These are phyloP conservation scores for Hermatobates lingyangjiaoensis DNA, from an alignment of 1,140 invertebrate genomes.

Conservation along the genomic window DNA sequence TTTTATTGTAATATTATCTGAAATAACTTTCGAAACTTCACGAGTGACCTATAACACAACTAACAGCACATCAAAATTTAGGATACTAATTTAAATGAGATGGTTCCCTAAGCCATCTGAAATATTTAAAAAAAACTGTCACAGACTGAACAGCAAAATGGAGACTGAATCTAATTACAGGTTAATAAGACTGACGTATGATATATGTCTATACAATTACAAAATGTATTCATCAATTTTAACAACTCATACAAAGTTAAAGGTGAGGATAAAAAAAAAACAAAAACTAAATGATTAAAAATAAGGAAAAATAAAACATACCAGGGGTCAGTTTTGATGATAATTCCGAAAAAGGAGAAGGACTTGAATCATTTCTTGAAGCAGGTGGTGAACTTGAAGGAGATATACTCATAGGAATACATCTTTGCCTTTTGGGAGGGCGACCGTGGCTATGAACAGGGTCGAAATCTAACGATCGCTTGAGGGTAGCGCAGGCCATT, in stretches of 20 bases:
- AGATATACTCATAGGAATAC: conserved; percentile 58
- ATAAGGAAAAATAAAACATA: conserved; percentile 23
- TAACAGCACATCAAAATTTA: no score
- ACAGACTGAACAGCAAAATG: no score
- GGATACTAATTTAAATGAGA: no score
- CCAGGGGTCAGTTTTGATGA: conserved; percentile 68
- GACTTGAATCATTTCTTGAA: conserved; percentile 29
- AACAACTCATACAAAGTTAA: background rate
- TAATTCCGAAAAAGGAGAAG: conserved; percentile 57
- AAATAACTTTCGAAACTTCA: no score
- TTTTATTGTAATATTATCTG: no score
- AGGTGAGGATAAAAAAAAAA: background rate
- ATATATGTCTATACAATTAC: no score
- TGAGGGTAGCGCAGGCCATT: conserved; percentile 91
- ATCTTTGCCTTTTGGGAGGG: conserved; percentile 69
- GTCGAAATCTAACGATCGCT: conserved; percentile 84
- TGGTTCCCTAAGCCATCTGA: no score
- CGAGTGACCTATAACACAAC: no score
- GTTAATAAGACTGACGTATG: no score
- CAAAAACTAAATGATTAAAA: background rate
- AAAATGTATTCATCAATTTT: background rate
- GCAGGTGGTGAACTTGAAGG: conserved; percentile 40
- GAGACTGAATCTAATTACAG: no score
- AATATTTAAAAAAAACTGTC: no score
- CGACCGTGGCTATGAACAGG: conserved; percentile 57